These are phyloP conservation scores for Dastarcus helophoroides DNA, from an alignment of 2,888 invertebrate genomes.

Conservation along the genomic window DNA sequence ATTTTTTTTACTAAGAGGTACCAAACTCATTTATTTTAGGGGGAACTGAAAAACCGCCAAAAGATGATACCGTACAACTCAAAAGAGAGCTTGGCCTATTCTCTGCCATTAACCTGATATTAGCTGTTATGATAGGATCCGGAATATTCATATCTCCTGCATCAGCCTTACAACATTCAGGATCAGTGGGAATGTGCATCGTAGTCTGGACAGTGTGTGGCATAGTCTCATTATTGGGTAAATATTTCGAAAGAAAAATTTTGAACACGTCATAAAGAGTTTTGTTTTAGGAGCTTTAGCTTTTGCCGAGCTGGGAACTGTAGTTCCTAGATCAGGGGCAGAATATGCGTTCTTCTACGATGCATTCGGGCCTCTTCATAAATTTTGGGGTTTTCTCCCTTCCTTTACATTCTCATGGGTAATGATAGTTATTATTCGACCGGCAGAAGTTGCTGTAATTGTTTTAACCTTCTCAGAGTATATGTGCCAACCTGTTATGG, in stretches of 20 bases:
- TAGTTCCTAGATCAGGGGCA: slow-evolving; percentile 67
- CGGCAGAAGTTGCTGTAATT: slow-evolving; percentile 68
- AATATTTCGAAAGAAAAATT: slow-evolving; percentile 22
- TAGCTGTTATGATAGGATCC: slow-evolving; percentile 84
- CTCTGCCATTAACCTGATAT: slow-evolving; percentile 70
- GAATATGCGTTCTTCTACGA: slow-evolving; percentile 71
- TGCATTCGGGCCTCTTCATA: slow-evolving; percentile 56
- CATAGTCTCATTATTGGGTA: slow-evolving; percentile 65
- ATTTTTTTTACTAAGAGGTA: no score
- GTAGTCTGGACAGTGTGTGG: slow-evolving; percentile 72
- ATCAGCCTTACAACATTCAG: slow-evolving; percentile 61
- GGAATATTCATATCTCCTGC: slow-evolving; percentile 81
- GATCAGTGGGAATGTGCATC: slow-evolving; percentile 69
- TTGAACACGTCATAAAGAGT: not conserved
- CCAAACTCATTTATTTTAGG: no score
- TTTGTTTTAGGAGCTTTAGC: slow-evolving; percentile 56
- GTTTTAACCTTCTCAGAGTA: slow-evolving; percentile 68
- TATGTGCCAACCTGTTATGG: slow-evolving; percentile 53
- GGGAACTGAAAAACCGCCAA: no score
- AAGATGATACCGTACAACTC: slow-evolving; percentile 43
- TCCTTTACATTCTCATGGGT: slow-evolving; percentile 70
- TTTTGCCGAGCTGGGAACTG: slow-evolving; percentile 70
- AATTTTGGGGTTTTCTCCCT: slow-evolving; percentile 59
- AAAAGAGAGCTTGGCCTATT: slow-evolving; percentile 67
- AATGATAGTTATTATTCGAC: slow-evolving; percentile 59